Evolutionary conservation across 37 sponge, comb jelly and placozoan species (phyloP).

Genomic region (Tethya wilhelma): DNA sequence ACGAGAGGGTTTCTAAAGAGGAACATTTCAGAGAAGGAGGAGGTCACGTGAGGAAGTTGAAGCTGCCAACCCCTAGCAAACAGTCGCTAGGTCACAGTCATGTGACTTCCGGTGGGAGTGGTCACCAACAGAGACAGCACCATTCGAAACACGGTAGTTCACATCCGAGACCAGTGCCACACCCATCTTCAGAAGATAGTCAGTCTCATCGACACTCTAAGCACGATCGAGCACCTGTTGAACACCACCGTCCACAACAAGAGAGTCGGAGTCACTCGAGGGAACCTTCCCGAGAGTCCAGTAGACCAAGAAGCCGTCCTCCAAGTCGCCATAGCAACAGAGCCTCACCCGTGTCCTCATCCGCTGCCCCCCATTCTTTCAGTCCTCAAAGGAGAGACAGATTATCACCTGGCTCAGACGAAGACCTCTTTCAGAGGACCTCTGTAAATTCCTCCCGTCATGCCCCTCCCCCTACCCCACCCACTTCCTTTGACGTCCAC

Average conservation of each 20-base stretch:
- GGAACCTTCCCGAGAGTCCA: not conserved
- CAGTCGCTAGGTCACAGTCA: no score
- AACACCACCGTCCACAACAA: not conserved
- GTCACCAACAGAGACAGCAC: no score
- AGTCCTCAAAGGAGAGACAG: not conserved
- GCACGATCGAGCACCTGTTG: not conserved
- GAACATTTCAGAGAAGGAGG: no score
- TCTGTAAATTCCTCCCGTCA: not conserved
- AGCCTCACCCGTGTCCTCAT: not conserved
- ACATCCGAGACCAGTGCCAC: not conserved
- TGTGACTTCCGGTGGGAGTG: no score
- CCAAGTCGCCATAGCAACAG: not conserved
- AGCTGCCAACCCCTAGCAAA: no score
- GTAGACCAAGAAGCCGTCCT: slow-evolving; percentile 8
- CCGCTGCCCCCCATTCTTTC: no score
- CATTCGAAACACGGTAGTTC: slow-evolving; percentile 13
- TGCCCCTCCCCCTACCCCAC: not conserved
- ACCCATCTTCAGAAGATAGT: not conserved
- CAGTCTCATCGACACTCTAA: not conserved
- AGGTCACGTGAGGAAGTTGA: no score
- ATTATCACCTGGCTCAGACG: not conserved
- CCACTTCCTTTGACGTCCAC: not conserved
- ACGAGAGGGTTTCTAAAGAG: no score
- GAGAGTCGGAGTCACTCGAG: not conserved
- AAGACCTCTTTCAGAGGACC: not conserved